Percentiles rank a stretch among this genome's conserved stretches.
These are phyloP conservation scores for Copidosoma aretas DNA, from an alignment of 2,888 invertebrate genomes.

Conservation along the genomic window DNA sequence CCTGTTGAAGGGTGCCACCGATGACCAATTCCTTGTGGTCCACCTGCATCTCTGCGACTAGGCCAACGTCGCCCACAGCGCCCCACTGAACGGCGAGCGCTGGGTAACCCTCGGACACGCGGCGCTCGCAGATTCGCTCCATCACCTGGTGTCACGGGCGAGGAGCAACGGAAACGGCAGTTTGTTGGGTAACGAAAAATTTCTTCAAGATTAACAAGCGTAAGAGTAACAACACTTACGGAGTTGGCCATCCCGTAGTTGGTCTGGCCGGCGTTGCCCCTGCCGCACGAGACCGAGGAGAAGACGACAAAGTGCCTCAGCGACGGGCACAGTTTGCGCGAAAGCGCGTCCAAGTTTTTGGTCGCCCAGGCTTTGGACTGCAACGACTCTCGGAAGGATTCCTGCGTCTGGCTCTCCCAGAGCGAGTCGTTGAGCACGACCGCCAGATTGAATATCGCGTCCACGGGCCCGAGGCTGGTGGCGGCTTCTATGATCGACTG, in stretches of 20 bases:
- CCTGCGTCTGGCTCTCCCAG: slow-evolving; percentile 65
- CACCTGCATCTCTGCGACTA: slow-evolving; percentile 80
- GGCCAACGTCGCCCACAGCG: slow-evolving; percentile 74
- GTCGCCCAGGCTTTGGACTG: slow-evolving; percentile 70
- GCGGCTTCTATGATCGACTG: slow-evolving; percentile 71
- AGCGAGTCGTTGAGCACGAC: slow-evolving; percentile 67
- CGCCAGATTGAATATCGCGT: slow-evolving; percentile 73
- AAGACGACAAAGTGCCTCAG: slow-evolving; percentile 69
- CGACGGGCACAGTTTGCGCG: slow-evolving; percentile 64
- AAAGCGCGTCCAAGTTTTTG: slow-evolving; percentile 65
- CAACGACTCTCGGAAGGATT: slow-evolving; percentile 65
- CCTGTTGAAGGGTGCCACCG: slow-evolving; percentile 84
- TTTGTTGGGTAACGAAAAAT: background rate
- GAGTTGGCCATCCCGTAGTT: slow-evolving; percentile 70
- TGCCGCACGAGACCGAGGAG: slow-evolving; percentile 71
- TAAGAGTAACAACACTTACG: slow-evolving; percentile 43
- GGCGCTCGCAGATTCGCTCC: slow-evolving; percentile 68
- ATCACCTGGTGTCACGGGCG: no score
- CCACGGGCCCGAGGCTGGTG: slow-evolving; percentile 65
- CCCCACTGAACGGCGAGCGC: slow-evolving; percentile 72
- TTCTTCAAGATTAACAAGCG: background rate
- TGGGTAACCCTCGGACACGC: slow-evolving; percentile 63
- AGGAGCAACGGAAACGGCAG: background rate
- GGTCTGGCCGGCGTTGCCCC: slow-evolving; percentile 71
- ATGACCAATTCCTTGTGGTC: slow-evolving; percentile 74